These are phyloP conservation scores for Arnoldichthys spilopterus DNA, from an alignment of 2,797 vertebrate species.

Conservation along the genomic window DNA sequence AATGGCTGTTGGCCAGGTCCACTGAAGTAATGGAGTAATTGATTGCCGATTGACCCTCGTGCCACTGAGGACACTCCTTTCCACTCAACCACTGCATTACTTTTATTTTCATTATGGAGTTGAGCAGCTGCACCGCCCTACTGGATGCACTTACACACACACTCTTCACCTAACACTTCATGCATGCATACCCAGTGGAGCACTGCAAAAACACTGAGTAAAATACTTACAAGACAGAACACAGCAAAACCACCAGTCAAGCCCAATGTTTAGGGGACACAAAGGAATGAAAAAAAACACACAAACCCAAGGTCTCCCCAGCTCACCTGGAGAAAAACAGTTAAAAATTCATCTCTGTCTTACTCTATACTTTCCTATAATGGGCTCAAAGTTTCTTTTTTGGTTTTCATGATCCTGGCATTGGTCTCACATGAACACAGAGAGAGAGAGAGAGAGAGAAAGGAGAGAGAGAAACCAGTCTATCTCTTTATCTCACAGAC, in stretches of 20 bases:
- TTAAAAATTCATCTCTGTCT: too few relatives aligned
- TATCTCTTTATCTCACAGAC: too few relatives aligned
- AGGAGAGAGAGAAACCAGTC: not conserved
- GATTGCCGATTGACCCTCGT: constrained; percentile 74
- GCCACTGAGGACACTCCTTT: constrained; percentile 41
- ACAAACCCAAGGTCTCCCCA: not conserved
- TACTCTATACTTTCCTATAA: not conserved
- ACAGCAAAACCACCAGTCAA: not conserved
- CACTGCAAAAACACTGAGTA: not conserved
- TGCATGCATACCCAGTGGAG: not conserved
- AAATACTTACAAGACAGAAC: not conserved
- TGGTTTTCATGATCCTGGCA: not conserved
- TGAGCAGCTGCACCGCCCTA: constrained; percentile 8
- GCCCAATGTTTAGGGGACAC: not conserved
- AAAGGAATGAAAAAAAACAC: not conserved
- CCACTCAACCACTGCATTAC: constrained; percentile 66
- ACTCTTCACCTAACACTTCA: not conserved
- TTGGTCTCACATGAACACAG: not conserved
- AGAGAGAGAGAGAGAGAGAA: not conserved
- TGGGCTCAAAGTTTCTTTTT: not conserved
- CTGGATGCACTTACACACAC: constrained; percentile 13
- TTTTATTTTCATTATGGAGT: constrained; percentile 53
- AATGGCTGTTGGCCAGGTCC: constrained; percentile 68
- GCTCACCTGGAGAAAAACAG: not conserved
- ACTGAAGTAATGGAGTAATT: constrained; percentile 69